Conservation (phyloP, 1,140 invertebrate genomes). For the Venturia canescens region DNA sequence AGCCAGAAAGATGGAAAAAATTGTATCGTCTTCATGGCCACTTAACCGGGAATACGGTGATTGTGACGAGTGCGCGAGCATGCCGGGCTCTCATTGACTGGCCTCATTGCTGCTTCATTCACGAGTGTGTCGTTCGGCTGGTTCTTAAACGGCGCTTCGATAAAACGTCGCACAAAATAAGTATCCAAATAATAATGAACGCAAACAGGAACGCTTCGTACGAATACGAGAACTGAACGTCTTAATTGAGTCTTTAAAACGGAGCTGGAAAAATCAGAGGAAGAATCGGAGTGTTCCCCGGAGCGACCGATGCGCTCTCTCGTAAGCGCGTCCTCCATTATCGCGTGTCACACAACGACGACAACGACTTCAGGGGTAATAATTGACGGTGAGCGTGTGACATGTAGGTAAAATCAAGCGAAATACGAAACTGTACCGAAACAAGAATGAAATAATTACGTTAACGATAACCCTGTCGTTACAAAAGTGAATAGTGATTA, state of each 20-base stretch:
- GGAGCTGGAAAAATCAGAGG: not conserved
- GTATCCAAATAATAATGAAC: too few species aligned
- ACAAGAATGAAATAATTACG: too few species aligned
- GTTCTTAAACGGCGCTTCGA: not conserved
- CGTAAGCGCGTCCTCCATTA: conserved; percentile 20
- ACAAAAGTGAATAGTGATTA: too few species aligned
- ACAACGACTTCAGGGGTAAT: too few species aligned
- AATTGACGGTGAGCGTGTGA: conserved; percentile 32
- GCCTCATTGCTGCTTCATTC: not conserved
- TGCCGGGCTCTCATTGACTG: conserved; percentile 48
- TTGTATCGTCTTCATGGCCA: conserved; percentile 48
- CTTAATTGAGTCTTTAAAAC: not conserved
- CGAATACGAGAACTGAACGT: too few species aligned
- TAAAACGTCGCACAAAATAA: too few species aligned
- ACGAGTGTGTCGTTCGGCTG: not conserved
- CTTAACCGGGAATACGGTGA: conserved; percentile 33
- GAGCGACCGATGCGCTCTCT: conserved; percentile 18
- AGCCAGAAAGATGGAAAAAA: conserved; percentile 45
- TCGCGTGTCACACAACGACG: conserved; percentile 9
- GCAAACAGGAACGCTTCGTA: not conserved
- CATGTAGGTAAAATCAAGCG: not conserved
- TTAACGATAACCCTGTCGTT: too few species aligned
- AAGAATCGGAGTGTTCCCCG: not conserved
- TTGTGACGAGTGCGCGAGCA: conserved; percentile 39
- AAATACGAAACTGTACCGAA: too few species aligned